phyloP scores from a whole-genome alignment of 2,888 invertebrate genomes.

The Luperina testacea region DNA sequence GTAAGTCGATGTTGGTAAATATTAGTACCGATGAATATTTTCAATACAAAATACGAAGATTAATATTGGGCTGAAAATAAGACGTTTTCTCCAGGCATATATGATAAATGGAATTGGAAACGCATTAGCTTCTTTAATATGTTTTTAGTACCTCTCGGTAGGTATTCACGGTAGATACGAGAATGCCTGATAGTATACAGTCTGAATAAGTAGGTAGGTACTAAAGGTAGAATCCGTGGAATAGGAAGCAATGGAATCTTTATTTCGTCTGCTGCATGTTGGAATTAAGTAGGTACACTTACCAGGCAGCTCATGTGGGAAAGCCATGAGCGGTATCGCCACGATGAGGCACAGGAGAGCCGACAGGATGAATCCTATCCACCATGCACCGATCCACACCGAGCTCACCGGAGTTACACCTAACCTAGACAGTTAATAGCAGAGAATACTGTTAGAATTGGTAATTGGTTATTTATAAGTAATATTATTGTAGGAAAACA shows the following conservation, averaged over 20 bases:
- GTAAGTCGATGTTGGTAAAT: constrained; percentile 8
- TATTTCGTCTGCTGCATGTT: neutral
- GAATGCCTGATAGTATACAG: neutral
- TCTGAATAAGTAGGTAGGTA: neutral
- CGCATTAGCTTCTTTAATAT: neutral
- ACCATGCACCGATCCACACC: constrained; percentile 96
- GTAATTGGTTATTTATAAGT: too few species aligned
- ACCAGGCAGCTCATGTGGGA: constrained; percentile 94
- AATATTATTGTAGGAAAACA: neutral
- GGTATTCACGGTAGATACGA: neutral
- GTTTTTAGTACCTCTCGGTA: neutral
- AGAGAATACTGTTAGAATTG: neutral
- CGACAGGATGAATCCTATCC: constrained; percentile 94
- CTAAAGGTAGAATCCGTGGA: neutral
- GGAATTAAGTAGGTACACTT: constrained; percentile 39
- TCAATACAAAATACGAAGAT: neutral
- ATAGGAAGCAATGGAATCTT: neutral
- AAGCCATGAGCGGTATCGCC: constrained; percentile 93
- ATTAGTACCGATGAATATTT: neutral
- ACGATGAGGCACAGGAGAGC: constrained; percentile 92
- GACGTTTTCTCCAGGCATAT: neutral
- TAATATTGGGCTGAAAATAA: neutral
- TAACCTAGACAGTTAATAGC: constrained; percentile 86
- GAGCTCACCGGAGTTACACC: constrained; percentile 93
- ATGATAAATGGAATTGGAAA: neutral